Evolutionary conservation across 2,888 invertebrate genomes (phyloP).

Genomic region (Crematogaster levior): DNA sequence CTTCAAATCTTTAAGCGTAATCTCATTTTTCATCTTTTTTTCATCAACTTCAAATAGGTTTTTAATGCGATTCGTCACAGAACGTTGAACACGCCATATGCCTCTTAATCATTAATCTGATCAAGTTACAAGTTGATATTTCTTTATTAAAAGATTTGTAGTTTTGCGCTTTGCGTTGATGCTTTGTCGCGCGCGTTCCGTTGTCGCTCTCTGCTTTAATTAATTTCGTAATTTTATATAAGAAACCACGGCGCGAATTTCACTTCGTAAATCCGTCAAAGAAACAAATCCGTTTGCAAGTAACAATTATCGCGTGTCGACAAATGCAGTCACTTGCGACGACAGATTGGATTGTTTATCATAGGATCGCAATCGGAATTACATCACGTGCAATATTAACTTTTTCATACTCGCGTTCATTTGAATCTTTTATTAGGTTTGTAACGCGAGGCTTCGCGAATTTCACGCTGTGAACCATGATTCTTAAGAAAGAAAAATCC

Average conservation of each 20-base stretch:
- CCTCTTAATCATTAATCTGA: background rate
- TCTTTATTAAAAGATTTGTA: background rate
- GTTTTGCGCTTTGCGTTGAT: background rate
- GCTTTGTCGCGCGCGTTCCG: background rate
- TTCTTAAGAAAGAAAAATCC: background rate
- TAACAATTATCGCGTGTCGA: constrained; percentile 36
- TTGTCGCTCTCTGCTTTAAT: background rate
- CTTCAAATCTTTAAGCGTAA: background rate
- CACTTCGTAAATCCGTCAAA: constrained; percentile 15
- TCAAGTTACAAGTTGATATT: background rate
- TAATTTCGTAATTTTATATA: constrained; percentile 30
- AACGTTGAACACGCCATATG: background rate
- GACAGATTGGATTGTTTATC: constrained; percentile 8
- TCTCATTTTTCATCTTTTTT: background rate
- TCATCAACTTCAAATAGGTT: background rate
- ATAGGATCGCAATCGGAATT: constrained; percentile 14
- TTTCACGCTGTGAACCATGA: background rate
- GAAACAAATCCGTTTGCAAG: constrained; percentile 20
- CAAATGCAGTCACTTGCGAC: constrained; percentile 32
- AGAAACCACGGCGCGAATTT: constrained; percentile 28
- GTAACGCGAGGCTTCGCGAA: background rate
- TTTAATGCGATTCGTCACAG: background rate
- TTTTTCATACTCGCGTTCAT: constrained; percentile 9
- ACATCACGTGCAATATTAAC: background rate
- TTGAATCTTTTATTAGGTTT: constrained; percentile 1